Conservation (phyloP, 2,797 vertebrate species). For the Podargus strigoides region DNA sequence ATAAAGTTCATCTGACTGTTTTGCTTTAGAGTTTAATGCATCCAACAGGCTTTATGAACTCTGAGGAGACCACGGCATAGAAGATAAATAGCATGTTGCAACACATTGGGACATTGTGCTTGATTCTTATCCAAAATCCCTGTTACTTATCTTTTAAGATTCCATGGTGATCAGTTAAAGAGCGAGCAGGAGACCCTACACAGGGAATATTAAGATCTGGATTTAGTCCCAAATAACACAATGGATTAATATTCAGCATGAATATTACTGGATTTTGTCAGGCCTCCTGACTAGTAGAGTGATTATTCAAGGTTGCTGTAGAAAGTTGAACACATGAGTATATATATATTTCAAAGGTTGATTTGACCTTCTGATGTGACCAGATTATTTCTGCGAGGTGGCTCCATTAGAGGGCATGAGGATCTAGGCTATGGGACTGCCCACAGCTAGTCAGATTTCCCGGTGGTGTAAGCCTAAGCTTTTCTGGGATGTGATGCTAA, state of each 20-base stretch:
- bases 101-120: background rate
- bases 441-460: background rate
- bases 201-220: background rate
- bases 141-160: background rate
- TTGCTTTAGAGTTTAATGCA: background rate
- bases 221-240: background rate
- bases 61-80: background rate
- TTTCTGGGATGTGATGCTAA: background rate
- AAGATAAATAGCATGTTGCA: background rate
- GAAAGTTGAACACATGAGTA: background rate
- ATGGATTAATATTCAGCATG: background rate
- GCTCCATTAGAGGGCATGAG: background rate
- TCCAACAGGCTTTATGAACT: background rate
- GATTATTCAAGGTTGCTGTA: background rate
- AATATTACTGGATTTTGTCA: background rate
- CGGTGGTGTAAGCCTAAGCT: background rate
- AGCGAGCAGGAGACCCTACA: background rate
- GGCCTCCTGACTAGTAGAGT: background rate
- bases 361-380: background rate
- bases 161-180: background rate
- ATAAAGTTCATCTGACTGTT: background rate
- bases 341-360: background rate
- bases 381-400: background rate
- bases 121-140: background rate
- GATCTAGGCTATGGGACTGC: background rate